A percentile compares a stretch with the other conserved stretches of the same genome.
phyloP scores from a whole-genome alignment of 2,797 vertebrate genomes.

The Sebastiscus tertius region DNA sequence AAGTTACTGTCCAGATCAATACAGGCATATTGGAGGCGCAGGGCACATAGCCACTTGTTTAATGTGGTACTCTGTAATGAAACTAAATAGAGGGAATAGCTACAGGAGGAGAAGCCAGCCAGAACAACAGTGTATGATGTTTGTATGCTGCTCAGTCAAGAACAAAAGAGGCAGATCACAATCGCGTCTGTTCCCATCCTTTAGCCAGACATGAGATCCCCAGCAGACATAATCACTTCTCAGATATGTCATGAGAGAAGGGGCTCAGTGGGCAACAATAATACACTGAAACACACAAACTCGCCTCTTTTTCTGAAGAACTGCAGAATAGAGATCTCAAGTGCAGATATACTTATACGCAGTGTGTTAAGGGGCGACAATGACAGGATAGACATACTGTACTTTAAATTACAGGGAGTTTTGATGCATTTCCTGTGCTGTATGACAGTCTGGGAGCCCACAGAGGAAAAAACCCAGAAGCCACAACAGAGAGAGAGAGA shows the following conservation, averaged over 20 bases:
- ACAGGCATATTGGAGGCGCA: conserved; percentile 57
- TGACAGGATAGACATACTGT: conserved; percentile 30
- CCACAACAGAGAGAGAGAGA: conserved; percentile 25
- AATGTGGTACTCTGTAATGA: conserved; percentile 55
- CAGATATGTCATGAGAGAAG: conserved; percentile 36
- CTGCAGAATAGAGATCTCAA: conserved; percentile 28
- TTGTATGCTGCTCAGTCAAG: conserved; percentile 33
- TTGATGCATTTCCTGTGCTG: conserved; percentile 44
- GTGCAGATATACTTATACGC: conserved; percentile 28
- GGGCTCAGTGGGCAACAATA: conserved; percentile 35
- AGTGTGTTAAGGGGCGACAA: conserved; percentile 1
- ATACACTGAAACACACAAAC: conserved; percentile 16
- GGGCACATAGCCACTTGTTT: conserved; percentile 57
- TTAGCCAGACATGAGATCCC: conserved; percentile 44
- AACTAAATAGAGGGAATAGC: conserved; percentile 47
- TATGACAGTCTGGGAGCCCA: conserved; percentile 8
- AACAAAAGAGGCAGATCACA: conserved; percentile 57
- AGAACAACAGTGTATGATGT: neutral
- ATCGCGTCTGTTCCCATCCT: conserved; percentile 42
- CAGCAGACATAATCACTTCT: conserved; percentile 48
- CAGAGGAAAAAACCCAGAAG: conserved; percentile 27
- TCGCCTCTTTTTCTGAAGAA: neutral
- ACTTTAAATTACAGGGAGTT: conserved; percentile 37
- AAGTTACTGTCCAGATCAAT: conserved; percentile 75
- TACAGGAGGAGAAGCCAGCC: conserved; percentile 24